phyloP scores from a whole-genome alignment of 2,888 invertebrate genomes.

The Ormyrus nitidulus region DNA sequence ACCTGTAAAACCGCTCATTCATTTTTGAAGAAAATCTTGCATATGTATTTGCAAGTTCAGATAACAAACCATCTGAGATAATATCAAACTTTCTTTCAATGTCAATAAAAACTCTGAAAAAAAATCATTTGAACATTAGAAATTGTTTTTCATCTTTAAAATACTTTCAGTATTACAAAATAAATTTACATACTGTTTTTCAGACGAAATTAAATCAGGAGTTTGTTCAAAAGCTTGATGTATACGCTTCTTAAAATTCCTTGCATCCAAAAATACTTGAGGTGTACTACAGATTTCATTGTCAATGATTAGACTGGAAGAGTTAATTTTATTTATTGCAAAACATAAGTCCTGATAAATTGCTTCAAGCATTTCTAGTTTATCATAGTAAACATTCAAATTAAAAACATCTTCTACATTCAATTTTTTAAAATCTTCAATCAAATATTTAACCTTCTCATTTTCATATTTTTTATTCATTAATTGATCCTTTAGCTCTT shows the following conservation, averaged over 20 bases:
- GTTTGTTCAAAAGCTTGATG: slow-evolving; percentile 39
- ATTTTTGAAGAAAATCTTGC: slow-evolving; percentile 54
- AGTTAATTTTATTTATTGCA: slow-evolving; percentile 42
- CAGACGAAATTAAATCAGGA: slow-evolving; percentile 22
- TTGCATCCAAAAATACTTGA: slow-evolving; percentile 46
- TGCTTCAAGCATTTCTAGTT: slow-evolving; percentile 41
- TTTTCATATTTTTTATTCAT: slow-evolving; percentile 32
- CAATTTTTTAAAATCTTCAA: slow-evolving; percentile 29
- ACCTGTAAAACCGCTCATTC: slow-evolving; percentile 53
- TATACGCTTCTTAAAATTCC: slow-evolving; percentile 48
- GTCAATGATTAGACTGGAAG: slow-evolving; percentile 7
- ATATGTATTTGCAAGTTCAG: slow-evolving; percentile 50
- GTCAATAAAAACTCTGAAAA: slow-evolving; percentile 49
- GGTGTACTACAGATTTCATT: slow-evolving; percentile 44
- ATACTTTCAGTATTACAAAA: not conserved
- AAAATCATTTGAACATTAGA: not conserved
- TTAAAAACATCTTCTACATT: slow-evolving; percentile 31
- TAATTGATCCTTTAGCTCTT: slow-evolving; percentile 35
- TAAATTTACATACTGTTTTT: slow-evolving; percentile 45
- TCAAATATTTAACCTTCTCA: slow-evolving; percentile 21
- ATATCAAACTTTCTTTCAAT: slow-evolving; percentile 51
- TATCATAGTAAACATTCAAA: slow-evolving; percentile 32
- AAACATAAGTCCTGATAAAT: slow-evolving; percentile 50
- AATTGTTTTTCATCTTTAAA: not conserved
- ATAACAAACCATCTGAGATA: slow-evolving; percentile 53